A percentile compares a stretch with the other conserved stretches of the same genome.
Conservation (phyloP, 2,113 vertebrate genomes). For the Mellivora capensis region DNA sequence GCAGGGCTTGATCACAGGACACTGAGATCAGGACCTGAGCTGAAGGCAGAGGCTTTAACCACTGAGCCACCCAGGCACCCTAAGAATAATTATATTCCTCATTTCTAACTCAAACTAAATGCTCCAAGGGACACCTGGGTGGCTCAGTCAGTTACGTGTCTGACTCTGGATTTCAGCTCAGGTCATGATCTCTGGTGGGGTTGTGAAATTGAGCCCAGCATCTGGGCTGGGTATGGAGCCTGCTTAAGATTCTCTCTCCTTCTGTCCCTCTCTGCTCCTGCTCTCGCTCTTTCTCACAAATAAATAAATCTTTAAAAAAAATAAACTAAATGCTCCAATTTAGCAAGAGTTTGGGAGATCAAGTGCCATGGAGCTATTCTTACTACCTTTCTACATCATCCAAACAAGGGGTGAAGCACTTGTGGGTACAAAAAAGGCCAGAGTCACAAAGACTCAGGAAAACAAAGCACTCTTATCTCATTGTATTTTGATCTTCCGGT, state of each 20-base stretch:
- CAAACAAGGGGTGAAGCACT: not conserved
- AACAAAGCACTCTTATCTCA: slow-evolving; percentile 1
- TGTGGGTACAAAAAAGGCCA: not conserved
- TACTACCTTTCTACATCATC: not conserved
- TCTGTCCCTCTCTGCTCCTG: not conserved
- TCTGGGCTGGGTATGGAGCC: not conserved
- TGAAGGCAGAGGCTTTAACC: no score
- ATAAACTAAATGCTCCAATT: not conserved
- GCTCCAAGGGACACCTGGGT: not conserved
- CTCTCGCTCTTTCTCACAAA: no score
- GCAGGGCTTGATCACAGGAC: no score
- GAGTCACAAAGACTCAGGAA: not conserved
- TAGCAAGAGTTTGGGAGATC: not conserved
- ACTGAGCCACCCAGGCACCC: no score
- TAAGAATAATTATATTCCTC: not conserved
- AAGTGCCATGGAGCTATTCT: not conserved
- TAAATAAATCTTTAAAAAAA: not conserved
- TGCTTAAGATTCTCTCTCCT: not conserved
- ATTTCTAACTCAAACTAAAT: not conserved
- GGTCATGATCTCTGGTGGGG: not conserved
- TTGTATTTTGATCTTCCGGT: not conserved
- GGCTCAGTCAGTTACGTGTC: not conserved
- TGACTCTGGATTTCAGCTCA: not conserved
- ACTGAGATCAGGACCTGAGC: no score
- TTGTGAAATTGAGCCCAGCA: not conserved